Evolutionary conservation across 2,113 vertebrate genomes (phyloP), one percentile per base, ranked within the genome.

Genomic region (Phocoena sinus): DNA sequence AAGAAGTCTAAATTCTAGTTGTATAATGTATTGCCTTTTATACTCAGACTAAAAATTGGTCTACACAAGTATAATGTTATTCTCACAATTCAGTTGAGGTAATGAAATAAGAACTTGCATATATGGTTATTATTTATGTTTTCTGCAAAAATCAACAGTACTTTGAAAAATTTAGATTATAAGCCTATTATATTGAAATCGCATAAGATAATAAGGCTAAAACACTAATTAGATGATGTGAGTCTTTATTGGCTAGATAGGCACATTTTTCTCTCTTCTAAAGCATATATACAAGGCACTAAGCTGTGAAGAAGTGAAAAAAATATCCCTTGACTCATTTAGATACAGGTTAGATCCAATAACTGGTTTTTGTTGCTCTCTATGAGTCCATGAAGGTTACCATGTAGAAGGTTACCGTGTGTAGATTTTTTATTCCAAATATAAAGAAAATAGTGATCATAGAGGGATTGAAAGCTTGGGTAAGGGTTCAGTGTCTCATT

Each of bases 91-190:
- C 28, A 50, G 21, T 82, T 86, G 15, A 47, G 9, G 86, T 76
- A 25, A 65, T 14, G 36, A 86, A 91, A 95, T 56, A 89, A 41
- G 36, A 31, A n/a, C 41, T 31, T 92, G n/a, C 28, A 38, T 47
- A 17, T 60, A 60, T 81, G 33, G 12, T 88, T 82, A 28, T 81
- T 95, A n/a, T 62, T 70, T 95, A 65, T 76, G 12, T 62, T 95
- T 96, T 85, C 47, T 63, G 31, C 18, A 87, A 89, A 95, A 80
- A 68, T 33, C 13, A 83, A 62, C 6, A 50, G 9, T 36, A 38
- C 53, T 84, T 94, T 70, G 33, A 79, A 94, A 94, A 88, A n/a
- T 82, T 56, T 86, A 90, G 68, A 31, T 60, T 80, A 70, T 71
- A 81, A 85, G 26, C 31, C 83, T 86, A 3, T n/a, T 89, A 41